These are phyloP conservation scores for Scomberomorus guttatus DNA, from an alignment of 2,797 vertebrate genomes.

Conservation along the genomic window DNA sequence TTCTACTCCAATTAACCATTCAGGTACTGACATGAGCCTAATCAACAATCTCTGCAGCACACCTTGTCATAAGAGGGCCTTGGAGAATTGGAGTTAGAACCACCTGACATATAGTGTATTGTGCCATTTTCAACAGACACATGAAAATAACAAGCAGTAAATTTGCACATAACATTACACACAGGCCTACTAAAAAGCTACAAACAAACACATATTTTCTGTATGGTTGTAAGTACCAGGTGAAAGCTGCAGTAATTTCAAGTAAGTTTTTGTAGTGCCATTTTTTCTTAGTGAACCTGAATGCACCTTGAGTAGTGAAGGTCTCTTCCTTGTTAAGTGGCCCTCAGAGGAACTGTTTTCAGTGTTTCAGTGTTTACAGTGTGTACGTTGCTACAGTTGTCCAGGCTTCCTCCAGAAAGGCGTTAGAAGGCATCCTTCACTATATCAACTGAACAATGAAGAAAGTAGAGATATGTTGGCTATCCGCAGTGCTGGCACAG, in stretches of 20 bases:
- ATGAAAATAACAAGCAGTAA: background rate
- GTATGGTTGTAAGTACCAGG: no score
- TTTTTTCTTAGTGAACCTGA: background rate
- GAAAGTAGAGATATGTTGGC: background rate
- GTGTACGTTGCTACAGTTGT: no score
- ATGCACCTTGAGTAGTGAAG: background rate
- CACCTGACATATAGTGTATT: background rate
- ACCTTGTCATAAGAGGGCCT: no score
- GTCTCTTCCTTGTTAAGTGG: conserved; percentile 1
- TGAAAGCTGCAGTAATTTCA: background rate
- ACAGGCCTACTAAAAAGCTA: background rate
- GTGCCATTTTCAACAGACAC: background rate
- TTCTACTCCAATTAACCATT: background rate
- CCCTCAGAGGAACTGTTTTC: background rate
- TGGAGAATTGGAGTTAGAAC: background rate
- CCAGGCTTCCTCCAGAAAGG: no score
- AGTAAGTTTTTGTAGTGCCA: background rate
- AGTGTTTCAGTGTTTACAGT: no score
- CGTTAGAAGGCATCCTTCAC: no score
- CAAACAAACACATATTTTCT: background rate
- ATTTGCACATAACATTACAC: background rate
- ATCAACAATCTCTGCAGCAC: background rate
- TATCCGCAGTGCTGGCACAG: background rate
- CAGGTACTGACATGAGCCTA: background rate
- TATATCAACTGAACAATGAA: background rate